Evolutionary conservation across 2,888 invertebrate species (phyloP), one percentile per base, ranked within the genome.

Genomic region (Drosophila kambysellisi): DNA sequence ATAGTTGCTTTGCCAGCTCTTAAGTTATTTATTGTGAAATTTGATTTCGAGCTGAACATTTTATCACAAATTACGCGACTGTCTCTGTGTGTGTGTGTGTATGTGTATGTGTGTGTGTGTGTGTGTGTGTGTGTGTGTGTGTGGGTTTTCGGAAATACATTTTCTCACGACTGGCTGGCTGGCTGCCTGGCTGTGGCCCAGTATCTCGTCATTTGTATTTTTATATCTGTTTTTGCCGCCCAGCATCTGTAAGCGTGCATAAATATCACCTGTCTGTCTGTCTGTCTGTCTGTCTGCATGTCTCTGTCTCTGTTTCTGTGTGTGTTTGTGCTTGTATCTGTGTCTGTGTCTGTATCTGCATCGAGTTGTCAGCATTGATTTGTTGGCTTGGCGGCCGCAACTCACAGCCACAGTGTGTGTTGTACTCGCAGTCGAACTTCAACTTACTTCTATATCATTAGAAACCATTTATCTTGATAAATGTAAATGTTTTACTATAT

Each of bases 381-480:
- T 87, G 87, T 87, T 83, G 82, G 76, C 79, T 76, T 72, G 68
- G 74, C 76, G 70, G 79, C 66, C 72, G 63, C 70, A 54, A 69
- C 74, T 78, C 66, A 57, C 61, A 70, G 68, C 52, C 52, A 71
- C 43, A 68, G 25, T 46, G 35, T 33, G 32, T 33, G n/a, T 52
- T 20, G 51, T 58, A 46, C 37, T 65, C 53, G 35, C 11, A 48
- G 30, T 52, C 59, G 64, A 56, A 56, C 67, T 48, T 60, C 32
- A 66, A 67, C 73, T 69, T 63, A 78, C 85, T 89, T 79, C 77
- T 82, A 81, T 83, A 83, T 90, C 82, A 87, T 90, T 89, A 89
- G 90, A 90, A 88, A 88, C 85, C 81, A 87, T 87, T 90, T 83
- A 87, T 87, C 87, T 90, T 90, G 89, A 81, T 90, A 83, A 89